Percentiles rank a stretch among this genome's conserved stretches.
Conservation (phyloP, 1,140 invertebrate species). For the Drosophila pruinosa region DNA sequence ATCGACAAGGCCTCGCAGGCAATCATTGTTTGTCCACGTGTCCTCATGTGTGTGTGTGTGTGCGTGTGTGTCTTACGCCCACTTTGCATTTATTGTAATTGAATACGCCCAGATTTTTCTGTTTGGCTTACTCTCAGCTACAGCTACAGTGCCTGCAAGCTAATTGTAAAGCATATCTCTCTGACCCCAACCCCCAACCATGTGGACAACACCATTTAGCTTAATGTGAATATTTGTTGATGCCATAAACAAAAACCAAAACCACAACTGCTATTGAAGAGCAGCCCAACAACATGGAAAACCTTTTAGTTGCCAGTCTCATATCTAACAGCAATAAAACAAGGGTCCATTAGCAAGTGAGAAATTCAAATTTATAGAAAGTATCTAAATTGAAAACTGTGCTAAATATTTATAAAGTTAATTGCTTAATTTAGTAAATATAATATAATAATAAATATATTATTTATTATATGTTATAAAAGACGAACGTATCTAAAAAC, state of each 20-base stretch:
- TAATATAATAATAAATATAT: too few relatives aligned
- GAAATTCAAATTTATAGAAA: slow-evolving; percentile 10
- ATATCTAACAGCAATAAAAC: slow-evolving; percentile 5
- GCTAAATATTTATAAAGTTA: too few relatives aligned
- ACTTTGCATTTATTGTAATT: slow-evolving; percentile 64
- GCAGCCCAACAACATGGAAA: slow-evolving; percentile 44
- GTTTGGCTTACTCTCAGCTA: slow-evolving; percentile 18
- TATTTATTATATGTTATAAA: too few relatives aligned
- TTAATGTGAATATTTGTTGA: slow-evolving; percentile 16
- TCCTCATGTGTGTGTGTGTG: not conserved
- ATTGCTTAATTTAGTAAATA: too few relatives aligned
- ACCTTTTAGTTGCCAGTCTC: slow-evolving; percentile 59
- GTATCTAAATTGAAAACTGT: too few relatives aligned
- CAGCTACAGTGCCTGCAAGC: slow-evolving; percentile 56
- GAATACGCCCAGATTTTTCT: slow-evolving; percentile 58
- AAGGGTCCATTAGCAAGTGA: not conserved
- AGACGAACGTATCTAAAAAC: too few relatives aligned
- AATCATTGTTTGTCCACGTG: slow-evolving; percentile 13
- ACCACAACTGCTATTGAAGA: slow-evolving; percentile 3
- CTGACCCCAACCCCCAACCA: not conserved
- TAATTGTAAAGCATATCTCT: slow-evolving; percentile 49
- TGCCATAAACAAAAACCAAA: not conserved
- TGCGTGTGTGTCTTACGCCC: slow-evolving; percentile 7
- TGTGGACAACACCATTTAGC: slow-evolving; percentile 40
- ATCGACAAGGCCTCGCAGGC: slow-evolving; percentile 17